Evolutionary conservation across 2,113 vertebrate species (phyloP).

Genomic region (Ptilorrhoa leucosticta): DNA sequence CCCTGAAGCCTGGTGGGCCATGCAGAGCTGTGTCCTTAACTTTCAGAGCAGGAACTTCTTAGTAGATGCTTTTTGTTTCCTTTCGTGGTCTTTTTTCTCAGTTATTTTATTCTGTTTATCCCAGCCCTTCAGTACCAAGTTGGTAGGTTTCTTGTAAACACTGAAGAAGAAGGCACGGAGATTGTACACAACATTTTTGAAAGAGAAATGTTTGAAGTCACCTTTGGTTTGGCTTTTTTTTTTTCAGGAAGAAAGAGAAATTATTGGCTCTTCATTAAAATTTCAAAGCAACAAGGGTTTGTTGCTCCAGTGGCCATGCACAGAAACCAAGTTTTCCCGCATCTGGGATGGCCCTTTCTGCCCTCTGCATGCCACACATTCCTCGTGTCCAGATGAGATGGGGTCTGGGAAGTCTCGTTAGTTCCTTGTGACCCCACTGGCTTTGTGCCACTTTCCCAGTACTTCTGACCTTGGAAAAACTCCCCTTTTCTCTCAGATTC

Average conservation of each 20-base stretch:
- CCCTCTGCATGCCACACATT: conserved; percentile 1
- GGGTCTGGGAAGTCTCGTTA: conserved; percentile 19
- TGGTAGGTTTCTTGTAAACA: not conserved
- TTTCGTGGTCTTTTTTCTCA: not conserved
- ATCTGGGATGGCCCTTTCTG: not conserved
- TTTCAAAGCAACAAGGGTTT: not conserved
- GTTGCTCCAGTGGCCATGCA: not conserved
- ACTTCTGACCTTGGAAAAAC: not conserved
- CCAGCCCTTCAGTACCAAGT: not conserved
- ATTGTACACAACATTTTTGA: rapidly evolving
- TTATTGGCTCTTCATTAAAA: not conserved
- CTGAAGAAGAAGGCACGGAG: not conserved
- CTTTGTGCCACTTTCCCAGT: not conserved
- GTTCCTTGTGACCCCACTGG: not conserved
- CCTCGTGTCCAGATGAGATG: not conserved
- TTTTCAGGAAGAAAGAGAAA: not conserved
- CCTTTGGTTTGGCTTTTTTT: not conserved
- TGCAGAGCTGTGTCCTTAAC: not conserved
- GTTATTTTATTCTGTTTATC: not conserved
- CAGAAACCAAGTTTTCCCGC: not conserved
- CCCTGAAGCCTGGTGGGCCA: not conserved
- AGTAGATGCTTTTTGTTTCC: not conserved
- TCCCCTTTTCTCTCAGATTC: not conserved
- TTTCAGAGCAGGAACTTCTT: not conserved
- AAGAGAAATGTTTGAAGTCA: not conserved